Conservation (phyloP, 2,888 invertebrate species). For the Meteorus colon region DNA sequence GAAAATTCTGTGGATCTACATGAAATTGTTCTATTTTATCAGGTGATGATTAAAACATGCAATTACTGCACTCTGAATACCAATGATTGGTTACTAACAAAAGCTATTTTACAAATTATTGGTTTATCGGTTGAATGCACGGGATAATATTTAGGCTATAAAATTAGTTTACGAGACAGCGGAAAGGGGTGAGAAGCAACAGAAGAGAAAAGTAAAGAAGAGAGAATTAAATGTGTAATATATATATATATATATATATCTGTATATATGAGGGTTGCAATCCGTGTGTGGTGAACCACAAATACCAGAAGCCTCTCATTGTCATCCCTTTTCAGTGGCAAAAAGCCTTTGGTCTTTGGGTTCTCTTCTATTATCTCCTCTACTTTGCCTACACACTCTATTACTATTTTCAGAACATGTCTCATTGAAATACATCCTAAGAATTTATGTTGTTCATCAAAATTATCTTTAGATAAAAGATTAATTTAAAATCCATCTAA, state of each 20-base stretch:
- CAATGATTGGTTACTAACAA: not conserved
- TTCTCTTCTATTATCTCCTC: slow-evolving; percentile 4
- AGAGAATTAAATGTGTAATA: slow-evolving; percentile 21
- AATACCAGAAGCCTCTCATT: slow-evolving; percentile 57
- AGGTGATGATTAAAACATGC: too few relatives aligned
- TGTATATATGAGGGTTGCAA: slow-evolving; percentile 55
- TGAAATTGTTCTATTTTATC: too few relatives aligned
- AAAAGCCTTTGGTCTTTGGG: not conserved
- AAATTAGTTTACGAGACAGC: slow-evolving; percentile 39
- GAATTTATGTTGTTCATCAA: too few relatives aligned
- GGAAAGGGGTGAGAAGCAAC: slow-evolving; percentile 37
- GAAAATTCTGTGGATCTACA: too few relatives aligned
- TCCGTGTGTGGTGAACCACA: slow-evolving; percentile 61
- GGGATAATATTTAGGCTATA: not conserved
- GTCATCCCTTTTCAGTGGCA: slow-evolving; percentile 42
- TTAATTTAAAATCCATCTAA: too few relatives aligned
- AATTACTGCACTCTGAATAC: too few relatives aligned
- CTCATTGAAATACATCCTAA: not conserved
- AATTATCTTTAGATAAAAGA: too few relatives aligned
- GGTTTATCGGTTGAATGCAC: not conserved
- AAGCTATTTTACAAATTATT: not conserved
- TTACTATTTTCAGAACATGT: not conserved
- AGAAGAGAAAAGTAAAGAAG: slow-evolving; percentile 41
- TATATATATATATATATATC: slow-evolving; percentile 6
- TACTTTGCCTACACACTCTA: not conserved